Evolutionary conservation across 2,797 vertebrate species (phyloP), one percentile per base, ranked within the genome.

Genomic region (Mormyrus proboscirostris): DNA sequence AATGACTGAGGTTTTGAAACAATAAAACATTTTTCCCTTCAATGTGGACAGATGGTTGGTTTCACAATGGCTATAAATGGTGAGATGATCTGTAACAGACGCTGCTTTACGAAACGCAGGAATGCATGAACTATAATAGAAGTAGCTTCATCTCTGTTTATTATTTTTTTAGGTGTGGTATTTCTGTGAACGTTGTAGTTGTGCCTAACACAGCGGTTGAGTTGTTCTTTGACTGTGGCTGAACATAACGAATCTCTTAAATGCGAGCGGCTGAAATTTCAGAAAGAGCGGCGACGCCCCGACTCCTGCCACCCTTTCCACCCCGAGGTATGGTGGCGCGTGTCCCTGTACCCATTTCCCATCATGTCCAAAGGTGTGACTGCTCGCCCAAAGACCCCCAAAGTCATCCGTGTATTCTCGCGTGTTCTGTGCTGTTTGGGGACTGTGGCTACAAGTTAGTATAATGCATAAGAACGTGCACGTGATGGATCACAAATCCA

Each of bases 241-340:
- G 95, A 95, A 99, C 98, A 99, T 97, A 99, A 99, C 4, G 98
- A 99, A 96, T 99, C 98, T 65, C 96, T 98, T n/a, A 99, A 99
- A 95, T 99, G 98, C 92, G 97, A 99, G 91, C 96, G 97, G 90
- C 95, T 99, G 93, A 99, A 99, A 95, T 97, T 97, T 90, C 98
- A 99, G 96, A 99, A 99, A 95, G 98, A 99, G 94, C 96, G 98
- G 93, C 96, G 97, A 92, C 97, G 97, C 25, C 98, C 98, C 3
- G 97, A 99, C 88, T 97, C 98, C 0, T 99, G 98, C 93, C 98
- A 99, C 86, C 97, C 98, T 92, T 99, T 99, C 93, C 98, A 99
- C 91, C 97, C 98, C 38, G 98, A 99, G 96, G 98, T 99, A 94
- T 92, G 93, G 9, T 33, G 29, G 29, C 29, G 29, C 29, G 1